Conservation (phyloP, 2,888 invertebrate species). For the Drosophila cyrtoloma region DNA sequence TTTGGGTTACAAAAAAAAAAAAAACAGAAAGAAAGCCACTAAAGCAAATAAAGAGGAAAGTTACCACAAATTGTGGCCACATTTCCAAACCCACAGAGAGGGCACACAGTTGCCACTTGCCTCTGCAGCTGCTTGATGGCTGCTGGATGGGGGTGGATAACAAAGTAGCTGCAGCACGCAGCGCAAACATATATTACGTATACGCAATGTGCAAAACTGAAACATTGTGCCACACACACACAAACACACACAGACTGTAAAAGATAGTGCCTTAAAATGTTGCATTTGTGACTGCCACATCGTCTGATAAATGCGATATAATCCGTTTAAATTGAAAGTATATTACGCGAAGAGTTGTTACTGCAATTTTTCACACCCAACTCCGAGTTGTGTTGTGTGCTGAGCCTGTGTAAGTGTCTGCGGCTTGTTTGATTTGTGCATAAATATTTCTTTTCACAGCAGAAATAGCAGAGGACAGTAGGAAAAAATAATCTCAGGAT, state of each 20-base stretch:
- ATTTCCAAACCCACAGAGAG: conserved; percentile 59
- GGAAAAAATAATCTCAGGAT: neutral
- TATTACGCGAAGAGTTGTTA: conserved; percentile 52
- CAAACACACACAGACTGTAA: neutral
- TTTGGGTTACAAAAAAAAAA: conserved; percentile 44
- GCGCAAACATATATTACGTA: conserved; percentile 69
- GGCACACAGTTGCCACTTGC: conserved; percentile 30
- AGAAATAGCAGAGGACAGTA: neutral
- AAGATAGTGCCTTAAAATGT: conserved; percentile 20
- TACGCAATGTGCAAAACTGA: conserved; percentile 74
- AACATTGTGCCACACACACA: conserved; percentile 44
- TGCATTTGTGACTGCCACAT: conserved; percentile 24
- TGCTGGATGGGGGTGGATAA: conserved; percentile 52
- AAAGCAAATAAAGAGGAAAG: conserved; percentile 27
- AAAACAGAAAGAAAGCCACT: conserved; percentile 9
- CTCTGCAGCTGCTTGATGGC: conserved; percentile 19
- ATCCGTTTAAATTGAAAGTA: conserved; percentile 71
- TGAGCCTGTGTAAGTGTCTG: conserved; percentile 19
- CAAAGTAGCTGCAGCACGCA: conserved; percentile 71
- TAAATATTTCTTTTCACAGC: conserved; percentile 19
- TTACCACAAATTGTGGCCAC: conserved; percentile 72
- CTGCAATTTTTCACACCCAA: conserved; percentile 34
- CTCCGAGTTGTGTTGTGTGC: neutral
- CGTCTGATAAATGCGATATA: conserved; percentile 67
- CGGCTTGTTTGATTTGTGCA: conserved; percentile 22